Conservation (phyloP, 2,113 vertebrate species). For the Lasiurus cinereus region DNA sequence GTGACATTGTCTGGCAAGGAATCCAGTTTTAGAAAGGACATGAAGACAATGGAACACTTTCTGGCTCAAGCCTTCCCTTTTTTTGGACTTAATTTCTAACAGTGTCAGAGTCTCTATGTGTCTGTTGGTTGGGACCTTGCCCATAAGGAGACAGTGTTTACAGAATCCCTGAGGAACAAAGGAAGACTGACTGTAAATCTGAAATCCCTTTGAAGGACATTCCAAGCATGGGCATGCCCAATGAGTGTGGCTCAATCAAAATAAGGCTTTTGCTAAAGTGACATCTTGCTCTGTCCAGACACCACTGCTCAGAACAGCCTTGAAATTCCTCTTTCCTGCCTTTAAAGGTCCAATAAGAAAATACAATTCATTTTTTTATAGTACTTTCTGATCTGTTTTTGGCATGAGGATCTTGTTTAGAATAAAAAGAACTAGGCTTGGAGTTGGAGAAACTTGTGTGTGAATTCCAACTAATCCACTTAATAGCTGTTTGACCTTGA, state of each 20-base stretch:
- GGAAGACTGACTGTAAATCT: not conserved
- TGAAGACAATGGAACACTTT: constrained; percentile 69
- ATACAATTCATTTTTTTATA: not conserved
- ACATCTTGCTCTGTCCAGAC: not conserved
- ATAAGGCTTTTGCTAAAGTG: not conserved
- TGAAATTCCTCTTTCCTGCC: not conserved
- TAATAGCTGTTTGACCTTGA: not conserved
- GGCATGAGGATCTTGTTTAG: not conserved
- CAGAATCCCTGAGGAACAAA: not conserved
- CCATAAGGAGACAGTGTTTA: constrained; percentile 16
- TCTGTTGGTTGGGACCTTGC: not conserved
- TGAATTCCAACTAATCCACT: not conserved
- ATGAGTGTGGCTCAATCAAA: not conserved
- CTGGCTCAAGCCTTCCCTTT: constrained; percentile 51
- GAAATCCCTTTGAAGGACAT: not conserved
- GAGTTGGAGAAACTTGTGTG: not conserved
- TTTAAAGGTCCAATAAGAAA: not conserved
- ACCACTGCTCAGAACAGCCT: not conserved
- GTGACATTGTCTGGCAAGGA: constrained; percentile 83
- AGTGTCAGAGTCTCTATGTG: not conserved
- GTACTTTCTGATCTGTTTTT: not conserved
- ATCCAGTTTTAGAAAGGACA: constrained; percentile 58
- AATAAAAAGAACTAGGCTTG: not conserved
- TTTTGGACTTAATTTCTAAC: constrained; percentile 60
- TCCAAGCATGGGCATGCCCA: not conserved